Conservation (phyloP, 2,113 vertebrate species). For the Pelvicachromis taeniatus region DNA sequence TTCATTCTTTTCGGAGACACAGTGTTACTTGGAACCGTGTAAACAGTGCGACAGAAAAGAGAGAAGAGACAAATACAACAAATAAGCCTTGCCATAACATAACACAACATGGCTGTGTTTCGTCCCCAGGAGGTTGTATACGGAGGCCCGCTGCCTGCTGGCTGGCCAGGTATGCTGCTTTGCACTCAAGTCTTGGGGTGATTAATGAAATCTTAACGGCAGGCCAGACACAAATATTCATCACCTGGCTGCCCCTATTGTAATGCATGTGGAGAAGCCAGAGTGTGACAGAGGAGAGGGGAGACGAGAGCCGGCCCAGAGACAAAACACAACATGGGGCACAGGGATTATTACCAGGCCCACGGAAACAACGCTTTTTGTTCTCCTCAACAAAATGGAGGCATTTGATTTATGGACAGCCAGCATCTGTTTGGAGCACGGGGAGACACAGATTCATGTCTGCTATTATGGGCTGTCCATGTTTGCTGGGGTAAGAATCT, state of each 20-base stretch:
- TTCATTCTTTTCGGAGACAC: conserved; percentile 20
- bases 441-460: conserved; percentile 74
- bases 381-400: conserved; percentile 73
- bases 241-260: conserved; percentile 74
- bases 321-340: conserved; percentile 74
- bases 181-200: conserved; percentile 63
- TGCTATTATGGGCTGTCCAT: conserved; percentile 74
- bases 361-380: conserved; percentile 68
- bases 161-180: conserved; percentile 62
- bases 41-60: conserved; percentile 27
- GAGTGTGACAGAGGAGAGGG: conserved; percentile 71
- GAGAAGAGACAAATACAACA: conserved; percentile 51
- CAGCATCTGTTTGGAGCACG: conserved; percentile 70
- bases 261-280: conserved; percentile 69
- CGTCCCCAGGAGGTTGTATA: conserved; percentile 61
- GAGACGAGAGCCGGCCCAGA: conserved; percentile 64
- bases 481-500: conserved; percentile 64
- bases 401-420: conserved; percentile 75
- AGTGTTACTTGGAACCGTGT: conserved; percentile 15
- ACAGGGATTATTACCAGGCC: conserved; percentile 68
- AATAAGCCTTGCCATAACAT: conserved; percentile 61
- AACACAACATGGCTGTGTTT: conserved; percentile 58
- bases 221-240: conserved; percentile 77
- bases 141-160: conserved; percentile 67
- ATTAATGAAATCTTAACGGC: conserved; percentile 76